phyloP scores from a whole-genome alignment of 2,888 invertebrate species.

The Bhutanitis thaidina region DNA sequence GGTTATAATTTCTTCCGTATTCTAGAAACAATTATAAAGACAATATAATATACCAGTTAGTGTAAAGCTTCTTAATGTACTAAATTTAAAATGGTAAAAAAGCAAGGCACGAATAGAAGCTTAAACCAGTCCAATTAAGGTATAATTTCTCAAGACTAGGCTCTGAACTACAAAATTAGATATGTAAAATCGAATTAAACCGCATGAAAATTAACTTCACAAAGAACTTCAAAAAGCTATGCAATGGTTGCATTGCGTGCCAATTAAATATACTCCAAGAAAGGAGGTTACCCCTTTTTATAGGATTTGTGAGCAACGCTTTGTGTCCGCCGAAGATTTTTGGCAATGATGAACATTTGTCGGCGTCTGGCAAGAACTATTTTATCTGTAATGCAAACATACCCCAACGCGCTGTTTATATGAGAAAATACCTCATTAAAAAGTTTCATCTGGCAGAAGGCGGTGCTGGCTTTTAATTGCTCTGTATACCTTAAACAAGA shows the following conservation, averaged over 20 bases:
- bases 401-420: neutral
- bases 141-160: neutral
- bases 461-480: too few species aligned
- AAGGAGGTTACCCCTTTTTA: slow-evolving; percentile 57
- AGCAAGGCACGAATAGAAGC: slow-evolving; percentile 12
- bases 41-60: neutral
- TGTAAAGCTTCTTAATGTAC: neutral
- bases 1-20: too few species aligned
- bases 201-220: slow-evolving; percentile 4
- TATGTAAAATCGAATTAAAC: slow-evolving; percentile 11
- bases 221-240: slow-evolving; percentile 19
- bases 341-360: slow-evolving; percentile 54
- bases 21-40: neutral
- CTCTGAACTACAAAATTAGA: slow-evolving; percentile 2
- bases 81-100: slow-evolving; percentile 1
- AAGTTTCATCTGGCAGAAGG: neutral
- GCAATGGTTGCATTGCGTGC: slow-evolving; percentile 35
- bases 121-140: slow-evolving; percentile 4
- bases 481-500: too few species aligned
- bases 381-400: neutral
- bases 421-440: slow-evolving; percentile 4
- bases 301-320: slow-evolving; percentile 38
- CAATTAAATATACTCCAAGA: slow-evolving; percentile 62
- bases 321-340: slow-evolving; percentile 60
- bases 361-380: slow-evolving; percentile 1